Conservation (phyloP, 2,888 invertebrate species). For the Meteorus colon region DNA sequence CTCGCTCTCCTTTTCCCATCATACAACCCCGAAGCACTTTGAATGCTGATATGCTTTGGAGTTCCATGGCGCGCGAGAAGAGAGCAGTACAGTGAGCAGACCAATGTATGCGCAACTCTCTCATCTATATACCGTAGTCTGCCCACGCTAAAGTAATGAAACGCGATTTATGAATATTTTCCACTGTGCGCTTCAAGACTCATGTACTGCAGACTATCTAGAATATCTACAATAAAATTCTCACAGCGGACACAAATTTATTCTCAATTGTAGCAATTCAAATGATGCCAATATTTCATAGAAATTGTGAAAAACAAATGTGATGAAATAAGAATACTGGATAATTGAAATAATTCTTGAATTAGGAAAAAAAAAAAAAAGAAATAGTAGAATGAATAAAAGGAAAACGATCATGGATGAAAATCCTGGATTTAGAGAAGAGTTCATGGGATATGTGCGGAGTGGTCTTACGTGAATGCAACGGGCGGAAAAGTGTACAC, state of each 20-base stretch:
- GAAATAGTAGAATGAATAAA: not conserved
- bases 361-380: not conserved
- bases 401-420: constrained; percentile 19
- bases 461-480: constrained; percentile 37
- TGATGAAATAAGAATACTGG: not conserved
- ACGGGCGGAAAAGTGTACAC: constrained; percentile 33
- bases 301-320: not conserved
- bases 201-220: constrained; percentile 31
- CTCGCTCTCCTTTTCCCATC: constrained; percentile 55
- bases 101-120: constrained; percentile 34
- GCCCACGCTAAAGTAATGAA: constrained; percentile 66
- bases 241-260: constrained; percentile 21
- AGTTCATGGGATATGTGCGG: constrained; percentile 45
- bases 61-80: constrained; percentile 51
- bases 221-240: constrained; percentile 21
- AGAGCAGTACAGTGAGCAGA: constrained; percentile 10
- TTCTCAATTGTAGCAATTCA: constrained; percentile 21
- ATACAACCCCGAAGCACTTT: constrained; percentile 65
- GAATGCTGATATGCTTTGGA: constrained; percentile 72
- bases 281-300: not conserved
- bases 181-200: constrained; percentile 32
- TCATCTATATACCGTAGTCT: constrained; percentile 43
- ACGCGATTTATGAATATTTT: constrained; percentile 67
- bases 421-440: constrained; percentile 49
- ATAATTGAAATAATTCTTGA: constrained; percentile 5